Evolutionary conservation across 64 coral and sea anemone genomes (phyloP).

Genomic region (Porites lutea): DNA sequence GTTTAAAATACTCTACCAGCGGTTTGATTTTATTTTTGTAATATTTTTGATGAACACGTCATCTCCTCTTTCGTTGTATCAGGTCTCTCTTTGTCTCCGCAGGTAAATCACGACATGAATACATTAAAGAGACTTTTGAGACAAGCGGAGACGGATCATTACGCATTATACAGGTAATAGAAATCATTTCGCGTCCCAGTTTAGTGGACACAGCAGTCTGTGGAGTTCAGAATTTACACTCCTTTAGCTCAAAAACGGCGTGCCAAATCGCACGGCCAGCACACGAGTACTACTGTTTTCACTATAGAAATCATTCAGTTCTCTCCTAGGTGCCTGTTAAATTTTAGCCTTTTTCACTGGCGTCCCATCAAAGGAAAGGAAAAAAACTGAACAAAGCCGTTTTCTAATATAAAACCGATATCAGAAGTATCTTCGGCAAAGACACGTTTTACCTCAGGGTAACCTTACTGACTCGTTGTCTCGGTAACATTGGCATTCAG

Average conservation of each 20-base stretch:
- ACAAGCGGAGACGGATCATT: constrained; percentile 94
- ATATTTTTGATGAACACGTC: background rate
- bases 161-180: constrained; percentile 89
- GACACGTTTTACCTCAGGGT: background rate
- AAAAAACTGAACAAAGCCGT: background rate
- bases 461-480: background rate
- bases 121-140: constrained; percentile 91
- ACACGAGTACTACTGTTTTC: too few species aligned
- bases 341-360: too few species aligned
- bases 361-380: too few species aligned
- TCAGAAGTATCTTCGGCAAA: background rate
- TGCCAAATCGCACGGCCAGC: too few species aligned
- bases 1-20: too few species aligned
- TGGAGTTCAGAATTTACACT: too few species aligned
- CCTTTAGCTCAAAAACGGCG: too few species aligned
- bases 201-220: too few species aligned
- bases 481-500: background rate
- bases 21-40: too few species aligned
- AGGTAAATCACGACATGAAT: constrained; percentile 99
- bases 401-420: background rate
- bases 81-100: background rate
- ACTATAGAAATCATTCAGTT: too few species aligned
- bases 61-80: too few species aligned
- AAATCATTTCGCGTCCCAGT: background rate
- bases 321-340: too few species aligned